Percentiles rank a stretch among this genome's conserved stretches.
phyloP scores from a whole-genome alignment of 2,888 invertebrate genomes.

The Biston stratarius region DNA sequence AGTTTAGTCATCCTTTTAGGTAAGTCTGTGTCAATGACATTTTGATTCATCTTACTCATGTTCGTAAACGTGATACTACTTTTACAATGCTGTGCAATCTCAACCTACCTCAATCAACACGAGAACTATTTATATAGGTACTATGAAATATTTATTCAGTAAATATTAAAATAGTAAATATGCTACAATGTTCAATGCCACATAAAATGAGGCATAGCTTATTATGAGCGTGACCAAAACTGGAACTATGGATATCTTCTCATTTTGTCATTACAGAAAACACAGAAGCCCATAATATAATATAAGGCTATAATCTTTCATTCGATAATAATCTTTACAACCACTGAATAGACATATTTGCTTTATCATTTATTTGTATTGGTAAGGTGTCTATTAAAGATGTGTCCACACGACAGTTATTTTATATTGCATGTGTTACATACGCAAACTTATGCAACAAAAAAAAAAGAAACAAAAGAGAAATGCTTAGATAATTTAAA shows the following conservation, averaged over 20 bases:
- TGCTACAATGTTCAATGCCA: background rate
- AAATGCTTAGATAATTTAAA: too few species aligned
- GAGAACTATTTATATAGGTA: background rate
- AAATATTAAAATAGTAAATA: background rate
- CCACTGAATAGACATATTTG: too few species aligned
- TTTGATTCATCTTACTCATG: background rate
- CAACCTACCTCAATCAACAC: conserved; percentile 14
- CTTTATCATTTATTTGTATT: too few species aligned
- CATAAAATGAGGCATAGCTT: background rate
- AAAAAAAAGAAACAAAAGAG: too few species aligned
- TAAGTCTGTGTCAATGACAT: background rate
- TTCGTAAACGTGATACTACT: background rate
- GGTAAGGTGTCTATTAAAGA: too few species aligned
- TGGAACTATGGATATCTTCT: background rate
- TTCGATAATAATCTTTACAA: too few species aligned
- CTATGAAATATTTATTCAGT: background rate
- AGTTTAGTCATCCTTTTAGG: background rate
- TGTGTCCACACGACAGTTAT: too few species aligned
- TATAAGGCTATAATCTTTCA: too few species aligned
- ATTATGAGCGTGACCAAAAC: background rate
- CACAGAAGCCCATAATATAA: too few species aligned
- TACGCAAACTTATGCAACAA: too few species aligned
- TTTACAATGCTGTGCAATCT: conserved; percentile 42
- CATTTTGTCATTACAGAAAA: too few species aligned
- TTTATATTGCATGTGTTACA: too few species aligned